A percentile compares a stretch with the other conserved stretches of the same genome.
phyloP scores from a whole-genome alignment of 2,113 vertebrate species.

The Gobius niger region DNA sequence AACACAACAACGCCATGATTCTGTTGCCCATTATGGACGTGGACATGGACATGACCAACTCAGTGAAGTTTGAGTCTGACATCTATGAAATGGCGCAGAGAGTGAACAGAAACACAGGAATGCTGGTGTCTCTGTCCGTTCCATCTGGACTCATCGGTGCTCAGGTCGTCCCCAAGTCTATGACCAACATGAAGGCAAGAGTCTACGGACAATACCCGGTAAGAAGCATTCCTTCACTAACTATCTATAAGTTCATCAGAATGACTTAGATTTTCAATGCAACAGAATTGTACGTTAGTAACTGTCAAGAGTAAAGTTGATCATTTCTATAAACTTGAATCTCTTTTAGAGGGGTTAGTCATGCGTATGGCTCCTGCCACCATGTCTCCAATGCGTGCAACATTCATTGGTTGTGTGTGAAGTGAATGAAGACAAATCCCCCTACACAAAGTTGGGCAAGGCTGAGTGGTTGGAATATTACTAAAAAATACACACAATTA shows the following conservation, averaged over 20 bases:
- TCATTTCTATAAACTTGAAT: too few species aligned
- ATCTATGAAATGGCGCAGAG: conserved; percentile 83
- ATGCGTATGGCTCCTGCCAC: too few species aligned
- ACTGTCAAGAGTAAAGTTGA: too few species aligned
- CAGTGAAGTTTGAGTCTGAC: conserved; percentile 64
- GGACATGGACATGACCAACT: conserved; percentile 79
- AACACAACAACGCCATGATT: conserved; percentile 81
- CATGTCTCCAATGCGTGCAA: too few species aligned
- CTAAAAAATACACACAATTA: not conserved
- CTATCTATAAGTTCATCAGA: too few species aligned
- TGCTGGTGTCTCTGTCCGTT: conserved; percentile 70
- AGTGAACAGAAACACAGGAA: conserved; percentile 71
- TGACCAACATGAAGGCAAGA: conserved; percentile 62
- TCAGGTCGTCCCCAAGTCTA: conserved; percentile 52
- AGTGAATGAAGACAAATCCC: too few species aligned
- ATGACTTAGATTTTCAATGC: not conserved
- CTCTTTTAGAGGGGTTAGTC: too few species aligned
- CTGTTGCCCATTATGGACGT: conserved; percentile 70
- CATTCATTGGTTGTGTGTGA: too few species aligned
- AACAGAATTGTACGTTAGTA: not conserved
- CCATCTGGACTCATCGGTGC: conserved; percentile 81
- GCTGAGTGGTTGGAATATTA: not conserved
- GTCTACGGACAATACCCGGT: conserved; percentile 82
- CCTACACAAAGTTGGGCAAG: too few species aligned
- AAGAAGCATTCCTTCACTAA: conserved; percentile 40